Conservation (phyloP, 2,797 vertebrate genomes). For the Salarias fasciatus region DNA sequence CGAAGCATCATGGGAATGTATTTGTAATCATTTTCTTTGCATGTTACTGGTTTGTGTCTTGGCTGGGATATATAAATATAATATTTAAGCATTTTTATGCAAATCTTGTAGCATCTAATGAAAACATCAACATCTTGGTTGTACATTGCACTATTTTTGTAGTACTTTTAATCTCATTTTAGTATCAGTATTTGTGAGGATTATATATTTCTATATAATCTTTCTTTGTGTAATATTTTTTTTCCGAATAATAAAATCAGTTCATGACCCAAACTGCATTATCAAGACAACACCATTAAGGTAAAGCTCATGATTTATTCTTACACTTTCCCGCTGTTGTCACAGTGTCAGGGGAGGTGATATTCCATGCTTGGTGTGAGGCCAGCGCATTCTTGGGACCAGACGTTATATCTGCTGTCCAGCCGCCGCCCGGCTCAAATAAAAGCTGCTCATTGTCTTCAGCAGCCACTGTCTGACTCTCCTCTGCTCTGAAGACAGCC, state of each 20-base stretch:
- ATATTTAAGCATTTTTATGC: no score
- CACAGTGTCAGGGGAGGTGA: constrained; percentile 60
- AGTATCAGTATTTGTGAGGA: no score
- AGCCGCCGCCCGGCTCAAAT: constrained; percentile 34
- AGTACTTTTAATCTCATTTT: no score
- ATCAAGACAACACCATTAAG: constrained; percentile 37
- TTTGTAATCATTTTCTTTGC: no score
- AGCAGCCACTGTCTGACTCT: constrained; percentile 52
- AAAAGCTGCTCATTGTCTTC: constrained; percentile 76
- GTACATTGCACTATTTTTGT: no score
- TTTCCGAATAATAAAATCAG: not conserved
- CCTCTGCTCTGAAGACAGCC: constrained; percentile 30
- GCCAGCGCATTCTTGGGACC: constrained; percentile 79
- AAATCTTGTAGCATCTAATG: no score
- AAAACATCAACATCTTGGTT: no score
- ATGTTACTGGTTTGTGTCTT: no score
- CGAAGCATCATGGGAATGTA: no score
- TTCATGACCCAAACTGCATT: not conserved
- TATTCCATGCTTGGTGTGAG: constrained; percentile 66
- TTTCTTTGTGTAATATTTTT: no score
- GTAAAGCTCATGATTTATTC: constrained; percentile 60
- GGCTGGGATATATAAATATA: no score
- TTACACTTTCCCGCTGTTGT: constrained; percentile 46
- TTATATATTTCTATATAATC: no score
- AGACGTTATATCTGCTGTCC: constrained; percentile 76